Base-by-base conservation (phyloP, 2,113 vertebrate genomes). In the Perognathus longimembris region DNA sequence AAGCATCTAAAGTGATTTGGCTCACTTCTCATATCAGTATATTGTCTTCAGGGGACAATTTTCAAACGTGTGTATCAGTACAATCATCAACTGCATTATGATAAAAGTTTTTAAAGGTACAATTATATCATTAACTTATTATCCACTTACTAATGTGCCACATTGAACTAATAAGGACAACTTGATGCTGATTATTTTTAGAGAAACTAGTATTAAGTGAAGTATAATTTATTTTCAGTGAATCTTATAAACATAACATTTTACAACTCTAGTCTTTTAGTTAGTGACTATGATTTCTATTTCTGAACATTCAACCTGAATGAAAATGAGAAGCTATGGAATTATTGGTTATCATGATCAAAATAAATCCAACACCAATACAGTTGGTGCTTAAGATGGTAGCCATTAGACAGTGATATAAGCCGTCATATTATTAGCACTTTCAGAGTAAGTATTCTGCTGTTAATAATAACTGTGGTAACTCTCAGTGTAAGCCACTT, bases 51-150 rank as follows among this genome's bases (percentile, higher is more conserved):
- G 93, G 94, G 74, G 88, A 79, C 93, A 70, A 24, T 73, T 97
- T 96, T 95, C 90, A 93, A 95, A 96, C 91, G 94, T 94, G 89
- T 85, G 32, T 88, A 63, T 95, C 95, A 86, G 97, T 95, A 96
- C 90, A 90, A 96, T 94, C 94, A 96, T 94, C 97, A 32, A 50
- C 96, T 96, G 91, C 78, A 93, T 90, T 94, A 91, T 90, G 92
- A 97, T 96, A 92, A 80, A 93, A 67, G 69, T 74, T 95, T 78
- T 96, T 96, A 93, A 97, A 97, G 84, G 89, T 96, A 74, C 88
- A 97, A 97, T 98, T 97, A 97, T 96, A 73, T 91, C 96, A 97
- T 98, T 98, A 97, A 94, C 93, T 97, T 97, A 96, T 97, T 97
- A 97, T 71, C 87, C 73, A 95, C 82, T 97, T 97, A 96, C 95